Base-by-base conservation (phyloP, 37 sponge, comb jelly and placozoan genomes). In the Crambe crambe region DNA sequence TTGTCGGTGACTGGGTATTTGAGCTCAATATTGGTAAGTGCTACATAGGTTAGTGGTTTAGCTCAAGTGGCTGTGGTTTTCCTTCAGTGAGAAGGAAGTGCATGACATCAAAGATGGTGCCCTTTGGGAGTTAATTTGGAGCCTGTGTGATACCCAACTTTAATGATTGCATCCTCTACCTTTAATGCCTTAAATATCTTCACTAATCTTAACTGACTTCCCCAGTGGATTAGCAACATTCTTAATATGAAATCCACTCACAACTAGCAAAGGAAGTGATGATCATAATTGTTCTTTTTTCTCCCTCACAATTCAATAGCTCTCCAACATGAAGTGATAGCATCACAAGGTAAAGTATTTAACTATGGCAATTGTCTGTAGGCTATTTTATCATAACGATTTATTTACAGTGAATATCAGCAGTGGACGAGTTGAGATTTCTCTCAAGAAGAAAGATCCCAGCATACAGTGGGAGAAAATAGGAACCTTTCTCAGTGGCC, bases 11-110 rank as follows among this genome's bases (percentile, higher is more conserved):
- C 61, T 80, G 81, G 80, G 74, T 83, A 5, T 83, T 80, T 37
- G 63, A 87, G 30, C 30, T 91, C 21, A 81, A 72, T 27, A 58
- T 88, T 32, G 82, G 83, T 88, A 39, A 43, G 88, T 62, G n/a
- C 27, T 25, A 6, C 30, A 5, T 37, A 34, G 21, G 68, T 37
- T 68, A 26, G 25, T 62, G 64, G n/a, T n/a, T n/a, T n/a, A n/a
- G n/a, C n/a, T 62, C n/a, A 37, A 70, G 27, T 70, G 36, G 8
- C 39, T 70, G 43, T 23, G 23, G 71, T 9, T 65, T 65, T 65
- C 66, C 66, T 5, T 47, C 10, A 47, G 51, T 47, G 51, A 47
- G 51, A 12, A 47, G 51, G 51, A 47, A 47, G 12, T 47, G 10
- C n/a, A n/a, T n/a, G n/a, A n/a, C n/a, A n/a, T n/a, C n/a, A n/a